Conservation (phyloP, 2,113 vertebrate genomes). For the Gambusia holbrooki region DNA sequence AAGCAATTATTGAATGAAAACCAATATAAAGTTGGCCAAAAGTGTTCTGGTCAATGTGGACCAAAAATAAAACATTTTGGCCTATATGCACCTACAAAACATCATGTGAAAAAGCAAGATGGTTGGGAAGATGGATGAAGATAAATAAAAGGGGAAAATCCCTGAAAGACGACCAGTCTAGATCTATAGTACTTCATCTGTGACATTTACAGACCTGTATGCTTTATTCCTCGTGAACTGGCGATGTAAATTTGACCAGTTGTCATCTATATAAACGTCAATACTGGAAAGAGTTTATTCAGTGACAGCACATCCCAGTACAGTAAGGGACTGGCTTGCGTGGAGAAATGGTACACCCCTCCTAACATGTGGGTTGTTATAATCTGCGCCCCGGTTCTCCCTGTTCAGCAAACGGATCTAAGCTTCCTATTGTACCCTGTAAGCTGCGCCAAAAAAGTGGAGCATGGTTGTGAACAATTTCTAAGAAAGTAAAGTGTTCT, state of each 20-base stretch:
- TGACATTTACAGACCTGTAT: neutral
- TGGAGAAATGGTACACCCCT: neutral
- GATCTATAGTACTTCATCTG: neutral
- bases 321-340: too few species aligned
- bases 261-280: neutral
- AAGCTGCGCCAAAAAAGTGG: constrained; percentile 19
- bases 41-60: too few species aligned
- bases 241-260: neutral
- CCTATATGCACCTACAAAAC: neutral
- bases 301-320: too few species aligned
- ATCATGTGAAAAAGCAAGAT: neutral
- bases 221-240: neutral
- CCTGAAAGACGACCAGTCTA: neutral
- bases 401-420: constrained; percentile 4
- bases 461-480: constrained; percentile 17
- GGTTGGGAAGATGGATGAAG: neutral
- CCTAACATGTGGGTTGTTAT: neutral
- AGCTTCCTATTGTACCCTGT: constrained; percentile 3
- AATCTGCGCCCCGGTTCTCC: neutral
- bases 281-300: too few species aligned
- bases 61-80: too few species aligned
- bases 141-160: neutral
- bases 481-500: constrained; percentile 17
- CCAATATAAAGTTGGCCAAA: neutral
- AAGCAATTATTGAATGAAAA: too few species aligned